phyloP scores from a whole-genome alignment of 2,113 vertebrate species.

The Nothoprocta perdicaria region DNA sequence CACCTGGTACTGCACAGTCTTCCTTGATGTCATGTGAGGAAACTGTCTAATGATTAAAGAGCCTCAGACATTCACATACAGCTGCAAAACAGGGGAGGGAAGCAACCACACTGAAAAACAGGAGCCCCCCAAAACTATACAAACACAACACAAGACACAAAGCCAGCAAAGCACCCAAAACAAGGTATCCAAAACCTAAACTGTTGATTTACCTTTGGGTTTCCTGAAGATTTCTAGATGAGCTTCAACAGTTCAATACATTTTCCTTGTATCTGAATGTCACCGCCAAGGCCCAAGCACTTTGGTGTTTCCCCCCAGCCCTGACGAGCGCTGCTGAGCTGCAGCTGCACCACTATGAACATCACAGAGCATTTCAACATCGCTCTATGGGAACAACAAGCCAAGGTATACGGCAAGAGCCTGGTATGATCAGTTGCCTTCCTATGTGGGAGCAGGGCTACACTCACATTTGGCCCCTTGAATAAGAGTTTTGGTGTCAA shows the following conservation, averaged over 20 bases:
- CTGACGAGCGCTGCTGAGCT: neutral
- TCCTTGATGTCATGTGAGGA: neutral
- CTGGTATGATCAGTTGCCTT: fast-evolving
- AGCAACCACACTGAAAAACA: fast-evolving
- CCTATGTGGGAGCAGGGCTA: neutral
- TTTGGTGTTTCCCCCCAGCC: no score
- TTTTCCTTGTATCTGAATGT: no score
- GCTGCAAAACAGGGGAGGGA: no score
- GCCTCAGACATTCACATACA: no score
- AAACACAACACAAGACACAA: no score
- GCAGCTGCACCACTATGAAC: neutral
- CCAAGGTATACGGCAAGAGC: fast-evolving
- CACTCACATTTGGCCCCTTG: neutral
- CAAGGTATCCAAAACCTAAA: neutral
- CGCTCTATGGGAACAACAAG: neutral
- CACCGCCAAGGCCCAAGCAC: fast-evolving
- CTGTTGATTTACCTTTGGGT: neutral
- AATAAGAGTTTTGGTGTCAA: neutral
- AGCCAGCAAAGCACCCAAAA: no score
- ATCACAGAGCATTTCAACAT: neutral
- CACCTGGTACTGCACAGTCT: neutral
- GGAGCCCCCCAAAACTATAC: no score
- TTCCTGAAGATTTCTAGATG: neutral
- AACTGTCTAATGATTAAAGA: no score
- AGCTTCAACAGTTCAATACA: neutral